Evolutionary conservation across 2,888 invertebrate genomes (phyloP), one percentile per base, ranked within the genome.

Genomic region (Torymus texanus): DNA sequence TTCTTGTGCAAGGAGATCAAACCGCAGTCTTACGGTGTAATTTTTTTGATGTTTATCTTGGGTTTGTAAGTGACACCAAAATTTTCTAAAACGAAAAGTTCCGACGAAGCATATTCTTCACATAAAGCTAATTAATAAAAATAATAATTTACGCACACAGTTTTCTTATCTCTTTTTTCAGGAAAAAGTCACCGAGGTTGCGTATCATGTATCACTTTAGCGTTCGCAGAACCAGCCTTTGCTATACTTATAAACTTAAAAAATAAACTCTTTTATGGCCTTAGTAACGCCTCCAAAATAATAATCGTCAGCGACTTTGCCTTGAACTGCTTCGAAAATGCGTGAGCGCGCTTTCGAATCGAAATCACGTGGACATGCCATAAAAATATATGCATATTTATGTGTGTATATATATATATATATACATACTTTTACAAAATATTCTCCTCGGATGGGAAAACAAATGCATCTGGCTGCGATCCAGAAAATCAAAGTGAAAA

Each of bases 321-420:
- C 70, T 51, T 63, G 63, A 74, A 68, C 63, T 74, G 29, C 51
- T 65, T 51, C 58, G 63, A 74, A 68, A 58, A 68, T 61, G 73
- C 56, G 55, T 68, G 55, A 75, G 68, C 62, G 55, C 68, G 62
- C 55, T 24, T 59, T 18, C 13, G 29, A 72, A 70, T 76, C 16
- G 56, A 76, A 71, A 59, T 41, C 65, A 63, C 50, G 70, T 41
- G 10, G 63, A 68, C 70, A 75, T 66, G 53, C 72, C 75, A 79
- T 72, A 75, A 71, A 79, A 75, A 75, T 79, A 75, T 75, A 74
- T 65, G 68, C 50, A 75, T 79, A 75, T 75, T 71, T 79, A 75
- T 75, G 68, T 65, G 68, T 51, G 72, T 79, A 75, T 75, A 74
- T 65, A 72, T n/a, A 75, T 79, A 75, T 75, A 74, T 65, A 73